Evolutionary conservation across 1,140 invertebrate genomes (phyloP).

Genomic region (Sycobia sp.): DNA sequence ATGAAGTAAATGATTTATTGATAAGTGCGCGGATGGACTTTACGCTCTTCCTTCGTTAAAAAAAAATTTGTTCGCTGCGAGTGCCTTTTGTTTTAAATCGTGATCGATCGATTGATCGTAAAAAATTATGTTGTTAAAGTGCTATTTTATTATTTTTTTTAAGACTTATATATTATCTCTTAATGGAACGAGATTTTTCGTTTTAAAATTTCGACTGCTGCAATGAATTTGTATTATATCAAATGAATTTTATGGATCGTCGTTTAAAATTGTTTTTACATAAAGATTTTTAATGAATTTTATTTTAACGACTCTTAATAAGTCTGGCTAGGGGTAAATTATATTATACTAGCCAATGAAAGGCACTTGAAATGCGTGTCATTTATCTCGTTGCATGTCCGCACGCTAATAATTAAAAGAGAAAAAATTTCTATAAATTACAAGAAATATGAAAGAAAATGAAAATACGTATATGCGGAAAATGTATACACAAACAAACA

Average conservation of each 20-base stretch:
- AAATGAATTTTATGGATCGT: conserved; percentile 20
- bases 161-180: conserved; percentile 25
- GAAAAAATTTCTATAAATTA: conserved; percentile 24
- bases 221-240: conserved; percentile 28
- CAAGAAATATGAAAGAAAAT: conserved; percentile 17
- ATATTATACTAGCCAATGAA: conserved; percentile 22
- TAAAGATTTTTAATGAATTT: conserved; percentile 24
- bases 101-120: conserved; percentile 14
- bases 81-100: conserved; percentile 31
- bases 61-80: conserved; percentile 29
- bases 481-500: conserved; percentile 11
- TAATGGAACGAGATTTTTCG: conserved; percentile 13
- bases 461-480: conserved; percentile 15
- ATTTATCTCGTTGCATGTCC: conserved; percentile 33
- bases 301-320: conserved; percentile 14
- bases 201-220: conserved; percentile 24
- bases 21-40: conserved; percentile 32
- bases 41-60: conserved; percentile 25
- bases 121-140: conserved; percentile 29
- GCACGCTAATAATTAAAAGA: conserved; percentile 25
- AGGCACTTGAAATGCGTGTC: conserved; percentile 35
- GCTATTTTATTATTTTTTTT: conserved; percentile 24
- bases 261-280: conserved; percentile 31
- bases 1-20: conserved; percentile 31
- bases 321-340: conserved; percentile 18